Evolutionary conservation across 2,888 invertebrate species (phyloP).

Genomic region (Eurois occulta): DNA sequence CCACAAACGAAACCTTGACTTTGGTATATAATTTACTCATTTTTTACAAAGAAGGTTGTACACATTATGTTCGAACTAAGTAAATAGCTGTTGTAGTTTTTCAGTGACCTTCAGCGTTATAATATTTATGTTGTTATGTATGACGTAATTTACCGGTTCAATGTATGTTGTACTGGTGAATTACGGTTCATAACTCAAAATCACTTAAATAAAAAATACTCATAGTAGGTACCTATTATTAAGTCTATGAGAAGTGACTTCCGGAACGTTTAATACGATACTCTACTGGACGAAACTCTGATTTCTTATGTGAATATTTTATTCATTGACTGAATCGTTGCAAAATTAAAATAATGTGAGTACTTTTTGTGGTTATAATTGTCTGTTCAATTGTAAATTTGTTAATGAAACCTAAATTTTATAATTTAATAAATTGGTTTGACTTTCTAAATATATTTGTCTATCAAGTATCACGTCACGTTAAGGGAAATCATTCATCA

Average conservation of each 20-base stretch:
- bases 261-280: no score
- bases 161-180: not conserved
- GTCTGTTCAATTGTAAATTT: not conserved
- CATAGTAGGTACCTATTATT: no score
- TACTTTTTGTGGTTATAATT: not conserved
- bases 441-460: not conserved
- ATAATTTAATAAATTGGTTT: not conserved
- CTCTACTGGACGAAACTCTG: not conserved
- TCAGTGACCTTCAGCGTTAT: conserved; percentile 20
- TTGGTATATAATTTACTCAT: conserved; percentile 29
- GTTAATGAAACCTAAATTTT: not conserved
- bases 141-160: not conserved
- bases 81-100: conserved; percentile 15
- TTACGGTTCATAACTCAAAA: not conserved
- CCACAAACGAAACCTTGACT: conserved; percentile 37
- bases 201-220: no score
- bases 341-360: not conserved
- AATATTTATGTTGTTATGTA: conserved; percentile 1
- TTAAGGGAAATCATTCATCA: not conserved
- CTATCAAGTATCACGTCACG: not conserved
- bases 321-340: not conserved
- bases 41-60: conserved; percentile 15
- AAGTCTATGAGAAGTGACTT: no score
- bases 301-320: not conserved
- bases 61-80: not conserved